Conservation (phyloP, 2,797 vertebrate genomes). For the Adelosebastes latens region DNA sequence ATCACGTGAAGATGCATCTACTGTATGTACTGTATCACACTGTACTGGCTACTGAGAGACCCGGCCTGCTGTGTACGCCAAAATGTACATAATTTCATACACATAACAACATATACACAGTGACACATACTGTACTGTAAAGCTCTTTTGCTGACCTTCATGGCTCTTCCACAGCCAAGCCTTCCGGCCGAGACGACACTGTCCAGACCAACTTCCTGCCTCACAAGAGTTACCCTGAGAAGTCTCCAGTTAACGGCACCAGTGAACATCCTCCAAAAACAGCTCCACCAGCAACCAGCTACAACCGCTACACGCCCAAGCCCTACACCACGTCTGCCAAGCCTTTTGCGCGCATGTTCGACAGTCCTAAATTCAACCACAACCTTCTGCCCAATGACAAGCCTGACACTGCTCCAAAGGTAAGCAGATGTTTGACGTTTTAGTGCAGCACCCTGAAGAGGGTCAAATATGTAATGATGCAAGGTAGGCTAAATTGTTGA, state of each 20-base stretch:
- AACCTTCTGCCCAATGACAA: constrained; percentile 94
- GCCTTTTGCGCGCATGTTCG: constrained; percentile 95
- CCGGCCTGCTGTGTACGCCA: not conserved
- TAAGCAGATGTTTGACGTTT: constrained; percentile 20
- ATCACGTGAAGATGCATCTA: not conserved
- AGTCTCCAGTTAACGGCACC: constrained; percentile 88
- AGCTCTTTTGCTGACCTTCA: constrained; percentile 70
- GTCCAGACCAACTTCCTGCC: constrained; percentile 90
- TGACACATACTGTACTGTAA: constrained; percentile 66
- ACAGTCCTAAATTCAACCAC: constrained; percentile 98
- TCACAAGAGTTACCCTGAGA: constrained; percentile 93
- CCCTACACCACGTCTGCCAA: constrained; percentile 90
- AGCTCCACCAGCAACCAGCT: constrained; percentile 77
- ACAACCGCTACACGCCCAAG: constrained; percentile 89
- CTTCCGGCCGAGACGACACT: constrained; percentile 87
- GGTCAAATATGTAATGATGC: constrained; percentile 43
- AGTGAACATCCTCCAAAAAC: constrained; percentile 84
- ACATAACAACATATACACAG: not conserved
- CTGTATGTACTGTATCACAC: not conserved
- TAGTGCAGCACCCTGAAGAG: not conserved
- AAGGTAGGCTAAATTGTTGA: not conserved
- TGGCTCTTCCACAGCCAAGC: constrained; percentile 80
- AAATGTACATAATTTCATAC: not conserved
- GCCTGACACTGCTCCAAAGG: constrained; percentile 70
- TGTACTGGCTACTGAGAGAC: not conserved